Percentiles rank a stretch among this genome's conserved stretches.
These are phyloP conservation scores for Philopotamus ludificatus DNA, from an alignment of 1,140 invertebrate genomes.

Conservation along the genomic window DNA sequence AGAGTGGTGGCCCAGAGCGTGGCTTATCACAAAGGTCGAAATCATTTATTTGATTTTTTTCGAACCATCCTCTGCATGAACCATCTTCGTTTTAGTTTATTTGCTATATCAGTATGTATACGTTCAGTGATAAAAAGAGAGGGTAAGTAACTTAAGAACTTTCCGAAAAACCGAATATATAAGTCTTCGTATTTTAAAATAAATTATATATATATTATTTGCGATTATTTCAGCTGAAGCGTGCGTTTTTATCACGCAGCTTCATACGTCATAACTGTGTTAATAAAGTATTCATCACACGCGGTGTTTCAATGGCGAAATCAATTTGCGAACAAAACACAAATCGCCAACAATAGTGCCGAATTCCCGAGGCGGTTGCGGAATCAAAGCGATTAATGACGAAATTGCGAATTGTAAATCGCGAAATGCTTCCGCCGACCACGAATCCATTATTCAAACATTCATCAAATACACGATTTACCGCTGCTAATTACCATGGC, in stretches of 20 bases:
- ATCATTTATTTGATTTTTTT: no score
- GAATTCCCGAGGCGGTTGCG: conserved; percentile 1
- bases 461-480: conserved; percentile 14
- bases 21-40: no score
- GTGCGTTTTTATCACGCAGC: no score
- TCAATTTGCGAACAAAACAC: background rate
- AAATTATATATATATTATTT: background rate
- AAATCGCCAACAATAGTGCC: no score
- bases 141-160: background rate
- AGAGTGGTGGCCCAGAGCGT: no score
- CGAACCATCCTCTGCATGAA: no score
- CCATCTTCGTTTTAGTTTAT: no score
- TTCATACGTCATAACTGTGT: no score
- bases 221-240: no score
- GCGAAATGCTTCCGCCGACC: conserved; percentile 6
- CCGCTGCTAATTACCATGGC: background rate
- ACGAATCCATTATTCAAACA: conserved; percentile 13
- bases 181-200: background rate
- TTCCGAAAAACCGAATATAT: background rate
- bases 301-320: background rate
- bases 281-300: background rate
- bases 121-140: background rate
- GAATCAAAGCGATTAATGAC: conserved; percentile 2
- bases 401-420: conserved; percentile 3
- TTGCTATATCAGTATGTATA: no score